phyloP scores from a whole-genome alignment of 2,888 invertebrate species.

The Apamea anceps region DNA sequence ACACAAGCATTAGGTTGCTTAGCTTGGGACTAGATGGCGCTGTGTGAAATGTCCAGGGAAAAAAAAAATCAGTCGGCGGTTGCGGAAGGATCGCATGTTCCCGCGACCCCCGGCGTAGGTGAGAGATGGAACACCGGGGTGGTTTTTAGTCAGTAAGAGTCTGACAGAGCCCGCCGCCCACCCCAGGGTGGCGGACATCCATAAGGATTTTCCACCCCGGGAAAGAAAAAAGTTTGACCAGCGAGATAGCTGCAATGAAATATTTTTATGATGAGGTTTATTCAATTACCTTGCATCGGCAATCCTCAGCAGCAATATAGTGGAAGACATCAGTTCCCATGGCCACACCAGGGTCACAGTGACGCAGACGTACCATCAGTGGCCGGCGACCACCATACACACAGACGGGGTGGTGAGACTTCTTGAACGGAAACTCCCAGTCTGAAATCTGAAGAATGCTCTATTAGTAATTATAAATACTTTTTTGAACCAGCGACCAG shows the following conservation, averaged over 20 bases:
- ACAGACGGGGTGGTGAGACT: conserved; percentile 95
- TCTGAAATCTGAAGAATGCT: conserved; percentile 91
- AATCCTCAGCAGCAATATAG: conserved; percentile 93
- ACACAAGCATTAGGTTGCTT: too few relatives aligned
- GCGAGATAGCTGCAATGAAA: not conserved
- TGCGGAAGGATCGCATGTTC: too few relatives aligned
- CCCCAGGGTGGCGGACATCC: too few relatives aligned
- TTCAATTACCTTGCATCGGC: conserved; percentile 90
- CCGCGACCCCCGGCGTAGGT: too few relatives aligned
- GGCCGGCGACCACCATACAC: conserved; percentile 92
- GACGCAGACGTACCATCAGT: conserved; percentile 91
- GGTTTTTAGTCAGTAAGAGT: too few relatives aligned
- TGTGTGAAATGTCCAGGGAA: too few relatives aligned
- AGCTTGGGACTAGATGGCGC: too few relatives aligned
- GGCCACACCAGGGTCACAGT: conserved; percentile 93
- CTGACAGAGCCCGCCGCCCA: too few relatives aligned
- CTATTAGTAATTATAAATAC: not conserved
- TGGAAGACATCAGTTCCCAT: conserved; percentile 92
- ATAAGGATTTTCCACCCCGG: too few relatives aligned
- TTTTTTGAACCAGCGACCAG: not conserved
- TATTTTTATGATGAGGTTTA: not conserved
- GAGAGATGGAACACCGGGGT: too few relatives aligned
- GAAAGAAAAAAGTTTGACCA: not conserved
- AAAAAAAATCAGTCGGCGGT: too few relatives aligned
- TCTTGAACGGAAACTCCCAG: conserved; percentile 96